These are phyloP conservation scores for Drosophila kambysellisi DNA, from an alignment of 2,888 invertebrate genomes.

Conservation along the genomic window DNA sequence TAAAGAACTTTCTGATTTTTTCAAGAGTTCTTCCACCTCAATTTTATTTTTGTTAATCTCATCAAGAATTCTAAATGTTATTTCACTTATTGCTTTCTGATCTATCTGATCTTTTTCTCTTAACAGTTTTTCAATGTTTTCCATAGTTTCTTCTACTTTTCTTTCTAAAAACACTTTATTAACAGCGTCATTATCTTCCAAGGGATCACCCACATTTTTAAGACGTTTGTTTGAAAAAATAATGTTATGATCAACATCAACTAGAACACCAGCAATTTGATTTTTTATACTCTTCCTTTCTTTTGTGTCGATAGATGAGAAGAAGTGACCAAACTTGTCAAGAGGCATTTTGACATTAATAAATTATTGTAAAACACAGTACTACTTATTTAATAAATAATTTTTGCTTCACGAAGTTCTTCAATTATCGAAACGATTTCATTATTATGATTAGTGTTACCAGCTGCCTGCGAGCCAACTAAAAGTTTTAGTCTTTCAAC, in stretches of 20 bases:
- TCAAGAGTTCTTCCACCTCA: neutral
- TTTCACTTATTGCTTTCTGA: neutral
- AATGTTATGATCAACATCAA: conserved; percentile 5
- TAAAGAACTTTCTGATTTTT: neutral
- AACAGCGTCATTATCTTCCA: conserved; percentile 6
- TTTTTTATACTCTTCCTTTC: neutral
- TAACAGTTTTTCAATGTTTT: neutral
- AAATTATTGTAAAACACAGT: neutral
- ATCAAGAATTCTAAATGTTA: neutral
- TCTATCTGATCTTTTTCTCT: neutral
- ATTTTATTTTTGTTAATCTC: neutral
- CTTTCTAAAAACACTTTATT: neutral
- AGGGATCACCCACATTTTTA: neutral
- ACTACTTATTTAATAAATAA: conserved; percentile 2
- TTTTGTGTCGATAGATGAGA: neutral
- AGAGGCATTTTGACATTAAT: neutral
- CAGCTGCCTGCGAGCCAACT: conserved; percentile 30
- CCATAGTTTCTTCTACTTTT: neutral
- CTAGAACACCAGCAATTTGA: neutral
- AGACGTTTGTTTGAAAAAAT: neutral
- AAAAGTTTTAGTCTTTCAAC: conserved; percentile 69
- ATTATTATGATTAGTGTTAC: conserved; percentile 37
- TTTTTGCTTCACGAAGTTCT: conserved; percentile 31
- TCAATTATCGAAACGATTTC: conserved; percentile 40
- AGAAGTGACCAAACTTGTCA: neutral